Evolutionary conservation across 37 sponge, comb jelly and placozoan genomes (phyloP).

Genomic region (Ephydatia muelleri): DNA sequence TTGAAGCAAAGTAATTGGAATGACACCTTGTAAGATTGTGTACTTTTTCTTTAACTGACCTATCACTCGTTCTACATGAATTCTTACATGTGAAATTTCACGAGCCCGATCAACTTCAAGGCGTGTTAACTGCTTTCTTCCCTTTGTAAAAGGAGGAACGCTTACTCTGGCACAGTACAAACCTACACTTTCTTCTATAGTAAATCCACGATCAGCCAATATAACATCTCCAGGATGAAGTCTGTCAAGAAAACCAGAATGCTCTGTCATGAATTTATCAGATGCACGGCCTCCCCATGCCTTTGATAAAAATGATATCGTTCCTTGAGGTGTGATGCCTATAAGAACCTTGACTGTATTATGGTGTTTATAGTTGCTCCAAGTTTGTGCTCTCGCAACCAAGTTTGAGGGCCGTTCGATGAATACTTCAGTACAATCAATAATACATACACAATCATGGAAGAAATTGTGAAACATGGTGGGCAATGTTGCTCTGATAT

Average conservation of each 20-base stretch:
- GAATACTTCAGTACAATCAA: conserved; percentile 49
- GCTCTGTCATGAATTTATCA: conserved; percentile 37
- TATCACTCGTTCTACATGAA: conserved; percentile 67
- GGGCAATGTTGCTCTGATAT: conserved; percentile 25
- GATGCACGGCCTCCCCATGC: too few species aligned
- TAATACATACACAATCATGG: conserved; percentile 5
- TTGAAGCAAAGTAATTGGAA: conserved; percentile 25
- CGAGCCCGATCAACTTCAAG: conserved; percentile 42
- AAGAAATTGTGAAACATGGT: neutral
- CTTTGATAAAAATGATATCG: conserved; percentile 30
- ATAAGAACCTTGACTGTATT: conserved; percentile 40
- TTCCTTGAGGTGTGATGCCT: conserved; percentile 37
- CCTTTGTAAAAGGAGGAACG: conserved; percentile 50
- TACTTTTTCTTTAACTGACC: conserved; percentile 44
- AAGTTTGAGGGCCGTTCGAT: conserved; percentile 31
- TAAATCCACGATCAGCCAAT: conserved; percentile 43
- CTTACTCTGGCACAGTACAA: too few species aligned
- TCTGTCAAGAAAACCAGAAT: conserved; percentile 35
- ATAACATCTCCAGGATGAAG: conserved; percentile 33
- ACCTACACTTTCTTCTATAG: conserved; percentile 45
- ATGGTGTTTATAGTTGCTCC: too few species aligned
- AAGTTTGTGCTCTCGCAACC: conserved; percentile 21
- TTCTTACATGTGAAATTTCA: conserved; percentile 43
- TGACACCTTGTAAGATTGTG: conserved; percentile 23
- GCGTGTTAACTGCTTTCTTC: conserved; percentile 55